These are phyloP conservation scores for Bombus cullumanus DNA, from an alignment of 1,140 invertebrate genomes.

Conservation along the genomic window DNA sequence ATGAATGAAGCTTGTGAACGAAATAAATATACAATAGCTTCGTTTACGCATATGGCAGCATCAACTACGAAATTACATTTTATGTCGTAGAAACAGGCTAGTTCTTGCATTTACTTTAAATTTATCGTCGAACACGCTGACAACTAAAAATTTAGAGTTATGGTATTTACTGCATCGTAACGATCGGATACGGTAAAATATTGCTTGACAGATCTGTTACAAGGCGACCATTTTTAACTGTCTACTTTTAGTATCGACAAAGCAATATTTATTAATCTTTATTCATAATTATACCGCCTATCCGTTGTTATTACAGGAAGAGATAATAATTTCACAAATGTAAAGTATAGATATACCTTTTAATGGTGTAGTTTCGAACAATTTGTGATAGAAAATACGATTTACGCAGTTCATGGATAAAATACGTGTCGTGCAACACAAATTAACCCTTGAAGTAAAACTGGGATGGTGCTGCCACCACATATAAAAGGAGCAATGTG, in stretches of 20 bases:
- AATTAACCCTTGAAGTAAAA: conserved; percentile 63
- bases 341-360: conserved; percentile 61
- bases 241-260: conserved; percentile 50
- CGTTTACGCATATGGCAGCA: conserved; percentile 57
- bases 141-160: conserved; percentile 57
- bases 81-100: background rate
- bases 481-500: conserved; percentile 41
- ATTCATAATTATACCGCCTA: conserved; percentile 18
- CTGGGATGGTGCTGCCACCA: conserved; percentile 70
- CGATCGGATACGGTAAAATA: conserved; percentile 44
- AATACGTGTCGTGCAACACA: conserved; percentile 72
- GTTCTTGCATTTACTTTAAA: conserved; percentile 55
- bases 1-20: conserved; percentile 27
- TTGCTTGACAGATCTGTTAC: conserved; percentile 71
- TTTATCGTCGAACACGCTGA: conserved; percentile 50
- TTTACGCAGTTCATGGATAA: conserved; percentile 73
- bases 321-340: conserved; percentile 1
- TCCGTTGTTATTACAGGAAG: conserved; percentile 32
- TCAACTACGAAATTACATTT: conserved; percentile 28
- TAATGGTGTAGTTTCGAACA: conserved; percentile 31
- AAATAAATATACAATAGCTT: conserved; percentile 35
- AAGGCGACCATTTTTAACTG: conserved; percentile 71
- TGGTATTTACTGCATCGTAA: conserved; percentile 53
- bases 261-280: conserved; percentile 45
- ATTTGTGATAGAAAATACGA: conserved; percentile 61